These are phyloP conservation scores for Nymphalis io DNA, from an alignment of 1,140 invertebrate species.

Conservation along the genomic window DNA sequence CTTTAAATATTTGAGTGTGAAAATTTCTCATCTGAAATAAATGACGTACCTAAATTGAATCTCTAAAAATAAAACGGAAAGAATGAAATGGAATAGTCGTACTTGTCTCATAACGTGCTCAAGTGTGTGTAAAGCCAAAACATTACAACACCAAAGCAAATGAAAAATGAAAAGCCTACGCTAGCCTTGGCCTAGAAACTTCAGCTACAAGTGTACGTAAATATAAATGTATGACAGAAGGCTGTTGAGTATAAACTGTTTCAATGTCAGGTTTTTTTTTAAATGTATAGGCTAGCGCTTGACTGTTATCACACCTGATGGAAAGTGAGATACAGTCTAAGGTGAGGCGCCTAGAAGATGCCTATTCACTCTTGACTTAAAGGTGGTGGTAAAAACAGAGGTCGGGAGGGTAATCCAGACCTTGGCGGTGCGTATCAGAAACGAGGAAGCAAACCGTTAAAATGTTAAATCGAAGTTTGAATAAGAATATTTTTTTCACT, in stretches of 20 bases:
- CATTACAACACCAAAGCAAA: neutral
- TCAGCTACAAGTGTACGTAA: neutral
- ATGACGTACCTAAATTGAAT: neutral
- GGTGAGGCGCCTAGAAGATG: no score
- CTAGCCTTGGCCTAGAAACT: neutral
- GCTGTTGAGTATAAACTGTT: neutral
- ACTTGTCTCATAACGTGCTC: neutral
- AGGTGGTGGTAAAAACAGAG: no score
- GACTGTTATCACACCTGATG: no score
- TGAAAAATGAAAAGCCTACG: slow-evolving; percentile 1
- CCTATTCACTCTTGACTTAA: no score
- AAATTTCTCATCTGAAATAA: neutral
- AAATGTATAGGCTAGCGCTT: no score
- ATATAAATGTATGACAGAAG: no score
- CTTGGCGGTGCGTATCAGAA: no score
- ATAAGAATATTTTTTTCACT: neutral
- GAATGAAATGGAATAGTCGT: neutral
- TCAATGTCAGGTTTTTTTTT: neutral
- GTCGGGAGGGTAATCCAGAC: no score
- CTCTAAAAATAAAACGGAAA: neutral
- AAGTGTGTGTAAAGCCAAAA: neutral
- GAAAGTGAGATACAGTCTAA: no score
- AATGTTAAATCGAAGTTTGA: no score
- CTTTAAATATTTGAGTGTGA: no score
- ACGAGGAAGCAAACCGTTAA: no score